Base-by-base conservation (phyloP, 2,113 vertebrate genomes). In the Spheniscus mendiculus region DNA sequence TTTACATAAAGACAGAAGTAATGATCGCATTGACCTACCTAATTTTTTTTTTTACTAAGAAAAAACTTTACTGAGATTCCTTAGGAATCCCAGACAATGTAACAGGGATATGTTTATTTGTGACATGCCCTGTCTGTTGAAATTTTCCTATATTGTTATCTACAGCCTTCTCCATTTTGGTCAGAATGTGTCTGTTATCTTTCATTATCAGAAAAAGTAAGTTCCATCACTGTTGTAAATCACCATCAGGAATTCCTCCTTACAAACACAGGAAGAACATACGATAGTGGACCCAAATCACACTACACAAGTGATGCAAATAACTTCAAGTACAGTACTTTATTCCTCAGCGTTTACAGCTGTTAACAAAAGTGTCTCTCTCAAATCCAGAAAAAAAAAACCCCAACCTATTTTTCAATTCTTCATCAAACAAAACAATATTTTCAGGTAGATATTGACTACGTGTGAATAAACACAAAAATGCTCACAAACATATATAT, bases 311-410 rank as follows among this genome's bases (percentile, higher is more conserved):
- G 62, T 30, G 34, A 72, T 90, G 38, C 52, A 95, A 53, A 6
- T 45, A 92, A 77, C 78, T 87, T 97, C 73, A 87, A 76, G 77
- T 87, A 87, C 62, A 95, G 70, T 69, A 49, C 84, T 97, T 97
- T 98, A 98, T 96, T 98, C 92, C 78, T 97, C 84, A 86, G 30
- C 83, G 82, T 86, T 96, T 61, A 95, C 87, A 97, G 45, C 76
- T 96, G 58, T 76, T 93, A 78, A 96, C 82, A 94, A 85, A 95
- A 94, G 10, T 29, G 5, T 88, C 83, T 74, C 36, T 65, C 59
- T 95, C 90, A 87, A 91, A 87, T 73, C 59, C 52, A 83, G 74
- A 91, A 96, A 53, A 63, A 63, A 36, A 45, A 38, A 21, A 0
- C 6, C 5, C 21, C 76, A 71, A 67, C 38, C 83, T 88, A 67